Evolutionary conservation across 1,140 invertebrate genomes (phyloP).

Genomic region (Zaprionus africanus): DNA sequence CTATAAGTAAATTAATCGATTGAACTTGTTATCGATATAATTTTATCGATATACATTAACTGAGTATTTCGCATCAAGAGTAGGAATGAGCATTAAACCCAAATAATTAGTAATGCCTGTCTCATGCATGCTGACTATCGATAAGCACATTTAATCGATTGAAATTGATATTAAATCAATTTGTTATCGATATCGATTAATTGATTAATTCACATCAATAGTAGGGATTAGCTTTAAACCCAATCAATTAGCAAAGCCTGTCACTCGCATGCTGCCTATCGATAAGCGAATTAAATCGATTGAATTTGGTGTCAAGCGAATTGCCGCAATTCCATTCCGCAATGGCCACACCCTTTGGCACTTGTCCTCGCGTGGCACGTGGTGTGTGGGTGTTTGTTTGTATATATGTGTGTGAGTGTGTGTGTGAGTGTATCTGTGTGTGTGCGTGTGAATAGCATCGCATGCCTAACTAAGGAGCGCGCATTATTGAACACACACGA

Average conservation of each 20-base stretch:
- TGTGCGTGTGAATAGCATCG: constrained; percentile 5
- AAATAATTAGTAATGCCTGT: no score
- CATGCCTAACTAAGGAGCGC: constrained; percentile 10
- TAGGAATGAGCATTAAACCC: neutral
- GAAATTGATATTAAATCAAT: no score
- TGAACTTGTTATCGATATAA: neutral
- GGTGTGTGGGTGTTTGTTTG: neutral
- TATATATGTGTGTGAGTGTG: constrained; percentile 3
- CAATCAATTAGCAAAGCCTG: neutral
- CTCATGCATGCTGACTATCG: neutral
- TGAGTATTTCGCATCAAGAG: neutral
- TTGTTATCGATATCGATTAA: no score
- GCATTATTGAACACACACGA: constrained; percentile 74
- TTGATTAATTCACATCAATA: neutral
- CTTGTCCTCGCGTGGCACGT: neutral
- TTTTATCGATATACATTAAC: no score
- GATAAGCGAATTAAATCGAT: neutral
- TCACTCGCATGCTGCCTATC: neutral
- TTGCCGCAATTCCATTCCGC: neutral
- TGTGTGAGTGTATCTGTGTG: neutral
- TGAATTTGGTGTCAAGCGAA: neutral
- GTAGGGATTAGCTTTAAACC: neutral
- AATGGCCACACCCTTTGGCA: constrained; percentile 23
- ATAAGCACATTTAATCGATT: neutral
- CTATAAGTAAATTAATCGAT: neutral